Evolutionary conservation across 2,113 vertebrate genomes (phyloP), one percentile per base, ranked within the genome.

Genomic region (Pedetes capensis): DNA sequence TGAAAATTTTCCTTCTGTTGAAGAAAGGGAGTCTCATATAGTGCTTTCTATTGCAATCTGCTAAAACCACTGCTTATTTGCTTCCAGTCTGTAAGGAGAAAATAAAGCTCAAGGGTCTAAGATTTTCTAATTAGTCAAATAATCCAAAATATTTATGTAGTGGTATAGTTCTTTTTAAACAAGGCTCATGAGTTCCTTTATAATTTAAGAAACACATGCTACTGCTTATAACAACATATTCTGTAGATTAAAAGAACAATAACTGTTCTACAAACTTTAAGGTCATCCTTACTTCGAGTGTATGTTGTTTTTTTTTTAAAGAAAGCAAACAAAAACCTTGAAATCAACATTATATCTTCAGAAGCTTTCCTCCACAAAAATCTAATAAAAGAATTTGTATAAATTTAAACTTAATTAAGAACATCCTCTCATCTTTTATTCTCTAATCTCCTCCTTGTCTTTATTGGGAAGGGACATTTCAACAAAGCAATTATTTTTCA

Each of bases 371-470:
- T 96, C 71, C 92, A 87, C 68, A 95, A 81, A 88, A 81, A 88
- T 25, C 72, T 66, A 90, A 86, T 84, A 89, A 84, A 90, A 87
- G 34, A 91, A 78, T 11, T 47, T 85, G 80, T 78, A 90, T 92
- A 95, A 95, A 95, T 90, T 95, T 93, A 92, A 96, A 92, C 79
- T 95, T 96, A 96, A 93, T 95, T 95, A 93, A 80, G 39, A 93
- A 96, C 55, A 74, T 91, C 88, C 23, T 51, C 64, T 59, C 80
- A 92, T 37, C 90, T 93, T 91, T 93, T 93, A 53, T 87, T 97
- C 96, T 96, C 55, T 93, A 72, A 91, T 79, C 81, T 84, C 39
- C 8, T 87, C 34, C 61, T 96, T 96, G 89, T 86, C 93, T 93
- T n/a, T 49, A 74, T 86, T 81, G 89, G 57, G 83, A 94, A 93